Conservation (phyloP, 2,888 invertebrate genomes). For the Cheilosia variabilis region DNA sequence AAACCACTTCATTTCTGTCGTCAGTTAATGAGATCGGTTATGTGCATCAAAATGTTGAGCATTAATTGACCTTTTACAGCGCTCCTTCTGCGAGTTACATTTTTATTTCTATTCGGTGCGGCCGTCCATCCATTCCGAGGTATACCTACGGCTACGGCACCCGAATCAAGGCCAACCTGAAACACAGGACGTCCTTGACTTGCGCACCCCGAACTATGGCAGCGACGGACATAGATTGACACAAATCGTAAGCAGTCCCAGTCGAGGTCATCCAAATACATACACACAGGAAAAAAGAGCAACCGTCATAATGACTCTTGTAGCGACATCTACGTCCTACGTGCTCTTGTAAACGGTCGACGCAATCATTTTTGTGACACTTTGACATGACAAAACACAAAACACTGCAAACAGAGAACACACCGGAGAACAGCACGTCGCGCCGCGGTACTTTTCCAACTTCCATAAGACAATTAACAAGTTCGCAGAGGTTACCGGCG, state of each 20-base stretch:
- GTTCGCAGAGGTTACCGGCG: constrained; percentile 58
- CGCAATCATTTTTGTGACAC: constrained; percentile 64
- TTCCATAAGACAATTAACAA: constrained; percentile 56
- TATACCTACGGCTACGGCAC: too few species aligned
- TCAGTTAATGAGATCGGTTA: constrained; percentile 7
- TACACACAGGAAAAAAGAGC: not conserved
- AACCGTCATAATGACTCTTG: constrained; percentile 18
- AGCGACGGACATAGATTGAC: not conserved
- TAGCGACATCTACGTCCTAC: constrained; percentile 6
- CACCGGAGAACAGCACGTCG: constrained; percentile 20
- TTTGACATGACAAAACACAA: constrained; percentile 33
- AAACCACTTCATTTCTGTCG: constrained; percentile 27
- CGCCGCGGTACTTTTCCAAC: constrained; percentile 27
- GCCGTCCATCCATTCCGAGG: constrained; percentile 2
- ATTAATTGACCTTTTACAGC: not conserved
- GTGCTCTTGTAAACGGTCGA: constrained; percentile 5
- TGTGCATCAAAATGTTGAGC: not conserved
- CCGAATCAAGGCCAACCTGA: too few species aligned
- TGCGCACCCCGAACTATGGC: not conserved
- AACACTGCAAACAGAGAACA: not conserved
- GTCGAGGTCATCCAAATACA: constrained; percentile 30
- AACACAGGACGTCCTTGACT: too few species aligned
- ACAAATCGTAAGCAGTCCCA: not conserved
- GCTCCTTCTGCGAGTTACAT: not conserved
- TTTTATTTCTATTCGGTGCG: not conserved